phyloP scores from a whole-genome alignment of 2,888 invertebrate genomes.

The Eledona agricola region DNA sequence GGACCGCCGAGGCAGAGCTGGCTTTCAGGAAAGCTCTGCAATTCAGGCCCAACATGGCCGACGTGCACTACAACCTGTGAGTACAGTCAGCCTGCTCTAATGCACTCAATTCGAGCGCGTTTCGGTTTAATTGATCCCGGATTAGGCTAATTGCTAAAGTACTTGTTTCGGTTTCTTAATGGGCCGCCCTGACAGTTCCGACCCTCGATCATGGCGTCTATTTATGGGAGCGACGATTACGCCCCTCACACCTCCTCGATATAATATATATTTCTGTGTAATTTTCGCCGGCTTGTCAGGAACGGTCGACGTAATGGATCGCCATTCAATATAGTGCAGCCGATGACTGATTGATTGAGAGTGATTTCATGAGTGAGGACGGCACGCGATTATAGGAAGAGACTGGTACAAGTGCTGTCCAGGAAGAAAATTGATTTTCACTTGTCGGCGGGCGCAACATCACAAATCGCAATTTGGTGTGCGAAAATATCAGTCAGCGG shows the following conservation, averaged over 20 bases:
- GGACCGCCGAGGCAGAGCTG: slow-evolving; percentile 86
- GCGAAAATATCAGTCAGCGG: too few relatives aligned
- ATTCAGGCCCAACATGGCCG: slow-evolving; percentile 96
- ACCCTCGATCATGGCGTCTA: too few relatives aligned
- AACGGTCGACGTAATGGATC: slow-evolving; percentile 47
- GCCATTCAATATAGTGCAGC: slow-evolving; percentile 45
- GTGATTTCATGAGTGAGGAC: slow-evolving; percentile 47
- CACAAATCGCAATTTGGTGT: too few relatives aligned
- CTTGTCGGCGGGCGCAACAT: slow-evolving; percentile 27
- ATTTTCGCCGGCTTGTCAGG: slow-evolving; percentile 41
- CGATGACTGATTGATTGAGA: slow-evolving; percentile 52
- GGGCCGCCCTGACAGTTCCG: too few relatives aligned
- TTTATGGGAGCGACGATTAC: too few relatives aligned
- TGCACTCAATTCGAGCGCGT: too few relatives aligned
- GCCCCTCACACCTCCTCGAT: slow-evolving; percentile 3
- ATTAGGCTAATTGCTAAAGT: too few relatives aligned
- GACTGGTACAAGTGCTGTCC: slow-evolving; percentile 51
- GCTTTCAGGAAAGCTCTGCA: slow-evolving; percentile 91
- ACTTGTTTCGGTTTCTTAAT: too few relatives aligned
- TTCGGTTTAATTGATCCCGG: too few relatives aligned
- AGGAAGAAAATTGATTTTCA: slow-evolving; percentile 47
- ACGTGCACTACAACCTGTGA: slow-evolving; percentile 98
- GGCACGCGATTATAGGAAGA: slow-evolving; percentile 49
- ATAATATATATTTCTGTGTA: slow-evolving; percentile 42
- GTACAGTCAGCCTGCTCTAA: too few relatives aligned